Percentiles rank a stretch among this genome's conserved stretches.
phyloP scores from a whole-genome alignment of 1,140 invertebrate genomes.

The Nasonia vitripennis region DNA sequence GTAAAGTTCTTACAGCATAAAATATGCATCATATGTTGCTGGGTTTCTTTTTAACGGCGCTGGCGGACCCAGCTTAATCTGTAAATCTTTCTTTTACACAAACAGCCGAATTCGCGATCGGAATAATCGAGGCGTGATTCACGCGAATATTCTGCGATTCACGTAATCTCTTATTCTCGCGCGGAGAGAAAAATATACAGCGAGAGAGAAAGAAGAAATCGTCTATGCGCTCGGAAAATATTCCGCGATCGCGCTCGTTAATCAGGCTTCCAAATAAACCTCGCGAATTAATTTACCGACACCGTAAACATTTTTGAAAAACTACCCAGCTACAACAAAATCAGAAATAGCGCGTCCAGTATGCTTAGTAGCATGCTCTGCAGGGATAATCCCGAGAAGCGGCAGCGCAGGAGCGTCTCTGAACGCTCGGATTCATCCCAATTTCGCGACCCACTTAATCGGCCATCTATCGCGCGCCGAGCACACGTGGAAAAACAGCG shows the following conservation, averaged over 20 bases:
- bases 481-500: conserved; percentile 28
- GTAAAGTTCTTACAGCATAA: neutral
- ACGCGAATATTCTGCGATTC: conserved; percentile 22
- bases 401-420: neutral
- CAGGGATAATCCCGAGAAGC: too few relatives aligned
- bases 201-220: neutral
- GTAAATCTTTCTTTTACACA: conserved; percentile 3
- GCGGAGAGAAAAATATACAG: conserved; percentile 28
- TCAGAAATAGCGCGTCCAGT: too few relatives aligned
- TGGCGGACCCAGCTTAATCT: neutral
- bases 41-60: neutral
- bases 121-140: conserved; percentile 43
- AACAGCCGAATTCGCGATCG: conserved; percentile 23
- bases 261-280: conserved; percentile 58
- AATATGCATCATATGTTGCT: neutral
- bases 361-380: too few relatives aligned
- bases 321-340: too few relatives aligned
- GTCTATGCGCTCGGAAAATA: conserved; percentile 32
- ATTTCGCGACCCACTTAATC: neutral
- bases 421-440: neutral
- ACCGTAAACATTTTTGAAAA: neutral
- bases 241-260: neutral
- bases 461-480: neutral
- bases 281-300: neutral
- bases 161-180: conserved; percentile 34